These are phyloP conservation scores for Drosophila dunni DNA, from an alignment of 1,140 invertebrate species.

Conservation along the genomic window DNA sequence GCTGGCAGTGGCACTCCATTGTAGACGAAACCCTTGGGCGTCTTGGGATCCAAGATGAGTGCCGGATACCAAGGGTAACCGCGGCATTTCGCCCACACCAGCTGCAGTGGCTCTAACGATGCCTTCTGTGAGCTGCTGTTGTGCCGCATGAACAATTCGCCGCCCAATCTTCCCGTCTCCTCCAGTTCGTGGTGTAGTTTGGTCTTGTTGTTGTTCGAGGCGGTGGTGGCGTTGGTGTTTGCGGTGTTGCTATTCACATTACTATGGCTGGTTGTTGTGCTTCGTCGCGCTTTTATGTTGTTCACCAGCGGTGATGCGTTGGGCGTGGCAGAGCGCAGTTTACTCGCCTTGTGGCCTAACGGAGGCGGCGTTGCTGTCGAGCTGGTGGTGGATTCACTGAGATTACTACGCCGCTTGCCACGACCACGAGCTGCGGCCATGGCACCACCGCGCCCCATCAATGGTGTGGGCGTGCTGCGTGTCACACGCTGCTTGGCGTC, in stretches of 20 bases:
- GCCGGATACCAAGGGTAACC: conserved; percentile 99
- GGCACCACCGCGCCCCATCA: conserved; percentile 39
- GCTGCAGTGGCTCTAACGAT: conserved; percentile 91
- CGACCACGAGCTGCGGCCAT: conserved; percentile 49
- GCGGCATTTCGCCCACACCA: conserved; percentile 98
- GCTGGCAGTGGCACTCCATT: conserved; percentile 97
- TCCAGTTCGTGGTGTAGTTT: conserved; percentile 51
- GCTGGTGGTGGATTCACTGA: conserved; percentile 68
- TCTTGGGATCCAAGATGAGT: conserved; percentile 96
- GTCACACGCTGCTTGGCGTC: conserved; percentile 45
- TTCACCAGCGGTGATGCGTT: conserved; percentile 67
- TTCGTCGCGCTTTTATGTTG: conserved; percentile 65
- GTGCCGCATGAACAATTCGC: conserved; percentile 31
- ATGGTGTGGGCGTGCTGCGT: conserved; percentile 67
- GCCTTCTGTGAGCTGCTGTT: conserved; percentile 67
- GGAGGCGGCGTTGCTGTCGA: conserved; percentile 71
- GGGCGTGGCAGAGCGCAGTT: conserved; percentile 66
- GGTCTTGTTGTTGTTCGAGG: conserved; percentile 54
- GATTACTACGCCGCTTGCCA: conserved; percentile 69
- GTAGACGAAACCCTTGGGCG: conserved; percentile 95
- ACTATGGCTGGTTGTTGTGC: conserved; percentile 51
- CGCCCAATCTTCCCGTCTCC: conserved; percentile 35
- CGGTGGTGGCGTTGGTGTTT: conserved; percentile 13
- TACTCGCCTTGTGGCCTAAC: conserved; percentile 46
- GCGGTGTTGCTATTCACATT: conserved; percentile 30